Conservation (phyloP, 2,113 vertebrate genomes). For the Melanostigma gelatinosum region DNA sequence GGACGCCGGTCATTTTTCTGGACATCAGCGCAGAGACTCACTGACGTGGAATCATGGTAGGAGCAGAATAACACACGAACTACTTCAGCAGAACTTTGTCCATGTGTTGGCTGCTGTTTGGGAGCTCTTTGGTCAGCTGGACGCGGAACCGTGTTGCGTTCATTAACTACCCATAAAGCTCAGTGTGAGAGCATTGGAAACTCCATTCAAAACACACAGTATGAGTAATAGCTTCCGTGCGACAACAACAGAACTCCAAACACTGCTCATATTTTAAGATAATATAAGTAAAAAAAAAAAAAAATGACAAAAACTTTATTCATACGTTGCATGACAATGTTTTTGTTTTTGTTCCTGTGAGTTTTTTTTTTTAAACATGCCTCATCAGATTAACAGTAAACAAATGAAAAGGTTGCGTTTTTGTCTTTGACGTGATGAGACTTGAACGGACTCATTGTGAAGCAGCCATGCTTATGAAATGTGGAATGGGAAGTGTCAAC, state of each 20-base stretch:
- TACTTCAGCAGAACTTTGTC: background rate
- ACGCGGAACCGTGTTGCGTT: background rate
- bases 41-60: constrained; percentile 76
- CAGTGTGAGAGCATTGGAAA: background rate
- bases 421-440: background rate
- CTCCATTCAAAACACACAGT: background rate
- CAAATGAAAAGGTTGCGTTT: background rate
- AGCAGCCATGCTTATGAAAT: constrained; percentile 61
- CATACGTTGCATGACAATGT: too few species aligned
- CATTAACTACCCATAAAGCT: background rate
- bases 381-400: background rate
- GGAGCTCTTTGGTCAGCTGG: background rate
- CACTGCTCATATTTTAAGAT: too few species aligned
- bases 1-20: background rate
- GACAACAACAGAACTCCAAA: background rate
- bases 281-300: background rate
- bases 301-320: background rate
- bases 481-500: constrained; percentile 46
- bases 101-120: background rate
- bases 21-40: constrained; percentile 12
- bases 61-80: constrained; percentile 1
- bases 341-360: background rate
- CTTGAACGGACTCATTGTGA: constrained; percentile 19
- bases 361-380: background rate
- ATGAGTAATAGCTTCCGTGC: rapidly evolving